phyloP scores from a whole-genome alignment of 2,113 vertebrate genomes.

The Meriones unguiculatus region DNA sequence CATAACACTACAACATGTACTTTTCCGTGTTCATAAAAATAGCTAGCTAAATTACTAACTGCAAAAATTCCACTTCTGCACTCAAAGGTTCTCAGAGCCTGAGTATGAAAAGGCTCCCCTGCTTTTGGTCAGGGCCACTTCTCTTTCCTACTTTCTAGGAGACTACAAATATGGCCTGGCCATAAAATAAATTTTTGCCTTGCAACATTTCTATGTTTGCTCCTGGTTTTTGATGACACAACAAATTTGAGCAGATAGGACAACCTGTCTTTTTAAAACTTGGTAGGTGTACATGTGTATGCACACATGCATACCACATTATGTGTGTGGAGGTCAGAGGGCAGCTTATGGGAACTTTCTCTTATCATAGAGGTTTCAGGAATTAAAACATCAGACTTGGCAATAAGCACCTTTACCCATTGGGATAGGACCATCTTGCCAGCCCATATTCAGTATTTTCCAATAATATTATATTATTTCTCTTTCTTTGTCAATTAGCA shows the following conservation, averaged over 20 bases:
- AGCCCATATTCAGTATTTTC: conserved; percentile 12
- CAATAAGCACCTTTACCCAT: not conserved
- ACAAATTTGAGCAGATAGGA: not conserved
- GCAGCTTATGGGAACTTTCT: too few relatives aligned
- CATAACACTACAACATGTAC: not conserved
- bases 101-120: not conserved
- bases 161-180: not conserved
- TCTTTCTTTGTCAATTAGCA: not conserved
- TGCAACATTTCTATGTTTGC: not conserved
- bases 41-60: not conserved
- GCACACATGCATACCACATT: not conserved
- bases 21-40: not conserved
- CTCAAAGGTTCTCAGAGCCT: not conserved
- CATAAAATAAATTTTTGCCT: not conserved
- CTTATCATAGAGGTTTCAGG: not conserved
- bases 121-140: not conserved
- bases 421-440: not conserved
- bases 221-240: not conserved
- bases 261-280: not conserved
- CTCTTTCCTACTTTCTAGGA: not conserved
- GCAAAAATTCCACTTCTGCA: not conserved
- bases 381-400: not conserved
- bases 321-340: not conserved
- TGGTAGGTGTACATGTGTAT: too few relatives aligned
- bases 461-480: not conserved